Evolutionary conservation across 2,888 invertebrate species (phyloP), one percentile per base, ranked within the genome.

Genomic region (Gymnoscelis rufifasciata): DNA sequence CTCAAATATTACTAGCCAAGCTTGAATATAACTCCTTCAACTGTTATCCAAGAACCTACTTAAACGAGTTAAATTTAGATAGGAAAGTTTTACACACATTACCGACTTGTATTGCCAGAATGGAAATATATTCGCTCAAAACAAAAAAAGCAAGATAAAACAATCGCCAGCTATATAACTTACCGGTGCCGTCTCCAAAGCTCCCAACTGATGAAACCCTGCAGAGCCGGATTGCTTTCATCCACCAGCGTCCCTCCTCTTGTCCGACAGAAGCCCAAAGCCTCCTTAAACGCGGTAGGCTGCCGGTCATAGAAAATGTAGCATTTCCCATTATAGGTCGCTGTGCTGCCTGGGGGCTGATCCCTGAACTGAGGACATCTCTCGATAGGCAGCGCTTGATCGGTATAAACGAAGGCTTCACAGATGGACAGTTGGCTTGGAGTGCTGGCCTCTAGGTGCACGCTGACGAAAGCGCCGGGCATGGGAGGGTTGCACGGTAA

Each of bases 191-290:
- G 88, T 52, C 97, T 90, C 95, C 97, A 97, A 28, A 97, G 83
- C 70, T 97, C 97, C 97, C 97, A 97, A 70, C 96, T 96, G 57
- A 97, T 94, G 78, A 97, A 97, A 0, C 97, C 97, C 80, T 97
- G 97, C 26, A 97, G 88, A 0, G 97, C 97, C 0, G 97, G 96
- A 81, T 97, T 97, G 71, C 96, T 96, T 78, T 97, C 97, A 66
- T 96, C 95, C 3, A 97, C 94, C 24, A 97, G 81, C 0, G 95
- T 94, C 0, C 96, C 96, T 2, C 95, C 96, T 8, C 96, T 90
- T 0, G 92, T 89, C 28, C 93, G 91, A 68, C 97, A 97, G 78
- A 95, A 95, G 0, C 91, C 88, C 6, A 95, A 79, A 0, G 97
- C 93, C 39, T 96, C 95, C 36, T 93, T 89, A 80, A 97, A 95